These are phyloP conservation scores for Muraenolepis orangiensis DNA, from an alignment of 2,797 vertebrate genomes.

Conservation along the genomic window DNA sequence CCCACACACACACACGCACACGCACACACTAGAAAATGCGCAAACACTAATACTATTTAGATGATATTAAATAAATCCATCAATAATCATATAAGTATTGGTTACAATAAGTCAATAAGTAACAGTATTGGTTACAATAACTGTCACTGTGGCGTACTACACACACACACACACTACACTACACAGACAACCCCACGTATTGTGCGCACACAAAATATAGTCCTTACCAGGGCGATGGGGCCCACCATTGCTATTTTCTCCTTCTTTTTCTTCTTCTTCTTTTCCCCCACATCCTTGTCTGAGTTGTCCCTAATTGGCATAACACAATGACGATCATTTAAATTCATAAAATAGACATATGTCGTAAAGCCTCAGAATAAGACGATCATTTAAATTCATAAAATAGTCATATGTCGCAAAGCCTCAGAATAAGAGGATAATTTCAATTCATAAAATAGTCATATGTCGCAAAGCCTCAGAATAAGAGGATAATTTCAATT, in stretches of 20 bases:
- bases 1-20: not conserved
- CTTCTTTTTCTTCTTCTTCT: conserved; percentile 54
- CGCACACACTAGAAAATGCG: conserved; percentile 2
- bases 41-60: too few species aligned
- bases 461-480: not conserved
- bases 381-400: not conserved
- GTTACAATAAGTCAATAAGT: too few species aligned
- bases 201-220: too few species aligned
- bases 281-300: conserved; percentile 16
- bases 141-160: too few species aligned
- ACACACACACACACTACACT: not conserved
- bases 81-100: too few species aligned
- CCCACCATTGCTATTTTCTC: conserved; percentile 58
- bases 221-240: conserved; percentile 62
- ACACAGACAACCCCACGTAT: not conserved
- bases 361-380: not conserved
- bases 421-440: not conserved
- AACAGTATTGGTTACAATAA: too few species aligned
- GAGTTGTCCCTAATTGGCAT: conserved; percentile 29
- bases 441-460: not conserved
- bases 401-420: not conserved
- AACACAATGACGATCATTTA: not conserved
- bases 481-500: not conserved
- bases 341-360: not conserved
- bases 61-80: too few species aligned